Percentiles rank a stretch among this genome's conserved stretches.
Evolutionary conservation across 1,140 invertebrate genomes (phyloP).

Genomic region (Microplitis mediator): DNA sequence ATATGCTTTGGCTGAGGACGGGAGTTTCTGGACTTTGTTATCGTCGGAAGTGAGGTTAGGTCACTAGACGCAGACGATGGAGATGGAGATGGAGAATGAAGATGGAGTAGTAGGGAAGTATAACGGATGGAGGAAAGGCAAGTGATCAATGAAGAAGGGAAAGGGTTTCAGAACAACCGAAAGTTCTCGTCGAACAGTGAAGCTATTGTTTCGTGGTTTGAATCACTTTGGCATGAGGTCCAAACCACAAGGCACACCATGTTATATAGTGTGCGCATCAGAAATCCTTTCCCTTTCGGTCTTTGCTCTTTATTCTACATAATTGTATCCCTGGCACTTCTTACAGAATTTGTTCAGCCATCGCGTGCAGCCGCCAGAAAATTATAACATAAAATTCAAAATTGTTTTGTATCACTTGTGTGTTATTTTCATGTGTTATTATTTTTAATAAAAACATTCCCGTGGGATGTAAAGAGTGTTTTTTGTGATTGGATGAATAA

Average conservation of each 20-base stretch:
- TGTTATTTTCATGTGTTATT: neutral
- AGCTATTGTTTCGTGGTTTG: conserved; percentile 38
- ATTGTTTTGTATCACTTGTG: neutral
- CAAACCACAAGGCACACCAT: conserved; percentile 36
- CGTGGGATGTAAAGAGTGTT: no score
- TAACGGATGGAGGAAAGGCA: conserved; percentile 22
- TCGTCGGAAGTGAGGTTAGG: conserved; percentile 22
- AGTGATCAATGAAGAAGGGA: neutral
- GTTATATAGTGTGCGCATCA: conserved; percentile 25
- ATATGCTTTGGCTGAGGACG: conserved; percentile 21
- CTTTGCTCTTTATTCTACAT: neutral
- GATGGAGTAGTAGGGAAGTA: conserved; percentile 11
- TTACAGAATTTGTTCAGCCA: no score
- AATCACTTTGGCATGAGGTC: conserved; percentile 22
- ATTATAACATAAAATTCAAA: no score
- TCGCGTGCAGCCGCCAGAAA: no score
- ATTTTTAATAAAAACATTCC: no score
- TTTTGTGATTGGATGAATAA: no score
- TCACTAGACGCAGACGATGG: conserved; percentile 2
- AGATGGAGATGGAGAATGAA: neutral
- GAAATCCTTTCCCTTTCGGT: neutral
- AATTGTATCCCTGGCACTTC: no score
- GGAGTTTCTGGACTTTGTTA: conserved; percentile 49
- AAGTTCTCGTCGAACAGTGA: conserved; percentile 42
- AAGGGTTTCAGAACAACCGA: neutral